These are phyloP conservation scores for Tridacna gigas DNA, from an alignment of 2,888 invertebrate species.

Conservation along the genomic window DNA sequence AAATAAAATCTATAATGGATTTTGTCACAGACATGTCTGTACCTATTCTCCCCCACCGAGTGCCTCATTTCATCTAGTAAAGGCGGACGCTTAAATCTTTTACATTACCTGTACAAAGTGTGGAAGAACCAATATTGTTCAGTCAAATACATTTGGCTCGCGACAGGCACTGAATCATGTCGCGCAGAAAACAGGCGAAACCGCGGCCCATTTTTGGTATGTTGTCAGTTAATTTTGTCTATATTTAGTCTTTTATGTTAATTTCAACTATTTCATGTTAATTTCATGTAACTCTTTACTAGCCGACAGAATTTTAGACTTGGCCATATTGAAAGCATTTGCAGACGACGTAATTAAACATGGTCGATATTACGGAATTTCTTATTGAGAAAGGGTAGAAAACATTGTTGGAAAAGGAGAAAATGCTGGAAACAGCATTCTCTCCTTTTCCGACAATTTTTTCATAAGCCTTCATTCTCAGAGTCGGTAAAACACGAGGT, in stretches of 20 bases:
- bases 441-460: too few relatives aligned
- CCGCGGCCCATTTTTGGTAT: slow-evolving; percentile 65
- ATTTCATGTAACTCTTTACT: too few relatives aligned
- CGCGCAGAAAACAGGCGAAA: slow-evolving; percentile 66
- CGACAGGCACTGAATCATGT: slow-evolving; percentile 54
- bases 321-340: too few relatives aligned
- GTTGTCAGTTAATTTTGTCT: slow-evolving; percentile 27
- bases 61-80: slow-evolving; percentile 39
- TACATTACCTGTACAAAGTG: slow-evolving; percentile 25
- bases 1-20: too few relatives aligned
- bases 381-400: not conserved
- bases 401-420: not conserved
- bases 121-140: slow-evolving; percentile 45
- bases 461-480: not conserved
- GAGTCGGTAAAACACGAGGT: too few relatives aligned
- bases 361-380: too few relatives aligned
- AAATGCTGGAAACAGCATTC: not conserved
- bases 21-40: slow-evolving; percentile 30
- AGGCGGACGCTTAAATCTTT: slow-evolving; percentile 39
- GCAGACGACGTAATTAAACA: too few relatives aligned
- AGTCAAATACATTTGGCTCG: slow-evolving; percentile 27
- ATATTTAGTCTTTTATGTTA: not conserved
- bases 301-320: too few relatives aligned
- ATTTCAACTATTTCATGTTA: not conserved
- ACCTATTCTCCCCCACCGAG: slow-evolving; percentile 31